A percentile compares a stretch with the other conserved stretches of the same genome.
Conservation (phyloP, 1,140 invertebrate genomes). For the Episyrphus balteatus region DNA sequence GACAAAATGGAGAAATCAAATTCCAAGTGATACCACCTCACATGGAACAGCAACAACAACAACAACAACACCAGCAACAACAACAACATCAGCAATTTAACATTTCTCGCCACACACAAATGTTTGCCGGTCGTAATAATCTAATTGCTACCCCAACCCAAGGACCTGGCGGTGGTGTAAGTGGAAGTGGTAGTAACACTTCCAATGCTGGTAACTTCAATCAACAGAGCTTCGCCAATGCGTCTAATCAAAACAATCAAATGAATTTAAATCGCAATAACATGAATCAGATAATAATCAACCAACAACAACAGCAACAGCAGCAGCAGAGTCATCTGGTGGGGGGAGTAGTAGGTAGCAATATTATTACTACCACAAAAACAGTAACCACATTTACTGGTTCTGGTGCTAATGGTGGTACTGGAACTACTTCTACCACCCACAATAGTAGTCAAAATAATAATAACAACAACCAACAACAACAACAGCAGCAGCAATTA, state of each 20-base stretch:
- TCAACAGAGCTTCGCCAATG: conserved; percentile 19
- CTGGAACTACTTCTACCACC: not conserved
- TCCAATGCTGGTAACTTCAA: conserved; percentile 6
- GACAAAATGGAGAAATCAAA: conserved; percentile 23
- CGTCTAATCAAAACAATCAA: conserved; percentile 14
- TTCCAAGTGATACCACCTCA: conserved; percentile 35
- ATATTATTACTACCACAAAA: conserved; percentile 1
- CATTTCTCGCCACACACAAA: not conserved
- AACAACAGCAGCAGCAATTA: conserved; percentile 16
- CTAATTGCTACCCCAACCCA: not conserved
- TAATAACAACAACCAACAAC: conserved; percentile 34
- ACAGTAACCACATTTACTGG: conserved; percentile 1
- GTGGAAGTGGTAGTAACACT: too few species aligned
- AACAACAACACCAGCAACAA: conserved; percentile 28
- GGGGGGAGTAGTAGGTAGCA: too few species aligned
- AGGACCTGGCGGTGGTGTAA: too few species aligned
- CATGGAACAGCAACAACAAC: conserved; percentile 21
- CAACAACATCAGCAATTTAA: conserved; percentile 17
- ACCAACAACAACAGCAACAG: conserved; percentile 11
- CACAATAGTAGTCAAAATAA: conserved; percentile 5
- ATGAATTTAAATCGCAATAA: conserved; percentile 29
- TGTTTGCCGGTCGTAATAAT: too few species aligned
- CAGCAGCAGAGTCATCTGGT: conserved; percentile 2
- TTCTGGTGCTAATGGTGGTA: too few species aligned
- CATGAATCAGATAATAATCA: conserved; percentile 14